A percentile compares a stretch with the other conserved stretches of the same genome.
Conservation (phyloP, 2,888 invertebrate species). For the Conops quadrifasciatus region DNA sequence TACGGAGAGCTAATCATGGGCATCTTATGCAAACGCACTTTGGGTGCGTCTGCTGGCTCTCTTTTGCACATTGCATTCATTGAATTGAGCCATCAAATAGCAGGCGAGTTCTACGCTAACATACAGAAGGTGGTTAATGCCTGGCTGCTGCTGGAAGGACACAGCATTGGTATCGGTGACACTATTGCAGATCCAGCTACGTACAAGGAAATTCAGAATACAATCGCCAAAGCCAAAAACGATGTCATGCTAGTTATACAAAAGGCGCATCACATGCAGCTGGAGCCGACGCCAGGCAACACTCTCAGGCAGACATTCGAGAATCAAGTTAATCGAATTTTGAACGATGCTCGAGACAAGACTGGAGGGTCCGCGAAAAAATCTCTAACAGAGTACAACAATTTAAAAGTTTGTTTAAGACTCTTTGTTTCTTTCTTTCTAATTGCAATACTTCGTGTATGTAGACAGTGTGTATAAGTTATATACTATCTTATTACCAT, state of each 20-base stretch:
- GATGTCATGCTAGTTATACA: slow-evolving; percentile 92
- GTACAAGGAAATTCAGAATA: slow-evolving; percentile 93
- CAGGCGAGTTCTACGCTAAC: slow-evolving; percentile 93
- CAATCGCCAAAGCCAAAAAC: slow-evolving; percentile 95
- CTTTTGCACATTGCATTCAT: slow-evolving; percentile 94
- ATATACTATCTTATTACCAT: background rate
- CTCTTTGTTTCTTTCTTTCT: background rate
- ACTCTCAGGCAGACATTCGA: slow-evolving; percentile 97
- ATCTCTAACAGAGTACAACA: slow-evolving; percentile 96
- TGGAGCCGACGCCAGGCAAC: slow-evolving; percentile 97
- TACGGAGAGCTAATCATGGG: slow-evolving; percentile 96
- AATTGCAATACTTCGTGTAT: background rate
- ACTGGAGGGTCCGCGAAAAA: slow-evolving; percentile 98
- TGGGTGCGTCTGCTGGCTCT: slow-evolving; percentile 94
- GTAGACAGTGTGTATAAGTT: background rate
- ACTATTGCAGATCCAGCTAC: slow-evolving; percentile 98
- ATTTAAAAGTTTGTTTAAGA: slow-evolving; percentile 70
- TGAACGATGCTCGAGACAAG: slow-evolving; percentile 99
- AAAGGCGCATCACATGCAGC: slow-evolving; percentile 97
- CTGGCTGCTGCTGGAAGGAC: slow-evolving; percentile 93
- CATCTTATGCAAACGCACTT: slow-evolving; percentile 93
- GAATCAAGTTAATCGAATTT: slow-evolving; percentile 95
- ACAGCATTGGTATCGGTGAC: slow-evolving; percentile 94
- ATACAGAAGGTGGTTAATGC: slow-evolving; percentile 98
- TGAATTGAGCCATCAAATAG: slow-evolving; percentile 92